These are phyloP conservation scores for Abrostola tripartita DNA, from an alignment of 2,888 invertebrate genomes.

Conservation along the genomic window DNA sequence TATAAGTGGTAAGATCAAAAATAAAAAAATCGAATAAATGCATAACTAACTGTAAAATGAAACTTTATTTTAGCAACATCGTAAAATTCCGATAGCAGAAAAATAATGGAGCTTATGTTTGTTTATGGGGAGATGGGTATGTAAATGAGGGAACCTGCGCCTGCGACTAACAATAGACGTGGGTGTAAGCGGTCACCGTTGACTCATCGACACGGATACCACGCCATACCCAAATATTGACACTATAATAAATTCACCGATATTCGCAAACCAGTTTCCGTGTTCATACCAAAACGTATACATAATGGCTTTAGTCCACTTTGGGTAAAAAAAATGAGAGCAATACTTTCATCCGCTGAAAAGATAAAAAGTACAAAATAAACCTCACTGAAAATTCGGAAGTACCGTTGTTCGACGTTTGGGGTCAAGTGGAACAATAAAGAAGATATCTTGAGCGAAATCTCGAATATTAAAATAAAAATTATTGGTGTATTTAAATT, in stretches of 20 bases:
- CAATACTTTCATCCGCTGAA: conserved; percentile 46
- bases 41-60: conserved; percentile 57
- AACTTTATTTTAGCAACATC: conserved; percentile 50
- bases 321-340: conserved; percentile 50
- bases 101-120: conserved; percentile 55
- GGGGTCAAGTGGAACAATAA: conserved; percentile 64
- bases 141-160: conserved; percentile 64
- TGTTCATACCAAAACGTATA: conserved; percentile 35
- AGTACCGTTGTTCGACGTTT: conserved; percentile 65
- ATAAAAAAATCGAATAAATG: conserved; percentile 20
- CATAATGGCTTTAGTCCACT: conserved; percentile 53
- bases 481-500: conserved; percentile 18
- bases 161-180: conserved; percentile 61
- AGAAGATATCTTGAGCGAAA: conserved; percentile 56
- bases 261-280: conserved; percentile 66
- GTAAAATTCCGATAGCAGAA: conserved; percentile 46
- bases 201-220: conserved; percentile 76
- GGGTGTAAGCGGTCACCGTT: conserved; percentile 67
- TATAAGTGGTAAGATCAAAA: conserved; percentile 4
- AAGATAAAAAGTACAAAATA: conserved; percentile 21
- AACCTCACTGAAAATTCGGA: conserved; percentile 51
- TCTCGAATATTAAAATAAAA: conserved; percentile 45
- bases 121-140: conserved; percentile 67
- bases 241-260: conserved; percentile 64
- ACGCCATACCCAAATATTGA: conserved; percentile 72